Evolutionary conservation across 2,113 vertebrate genomes (phyloP).

Genomic region (Phyllostomus discolor): DNA sequence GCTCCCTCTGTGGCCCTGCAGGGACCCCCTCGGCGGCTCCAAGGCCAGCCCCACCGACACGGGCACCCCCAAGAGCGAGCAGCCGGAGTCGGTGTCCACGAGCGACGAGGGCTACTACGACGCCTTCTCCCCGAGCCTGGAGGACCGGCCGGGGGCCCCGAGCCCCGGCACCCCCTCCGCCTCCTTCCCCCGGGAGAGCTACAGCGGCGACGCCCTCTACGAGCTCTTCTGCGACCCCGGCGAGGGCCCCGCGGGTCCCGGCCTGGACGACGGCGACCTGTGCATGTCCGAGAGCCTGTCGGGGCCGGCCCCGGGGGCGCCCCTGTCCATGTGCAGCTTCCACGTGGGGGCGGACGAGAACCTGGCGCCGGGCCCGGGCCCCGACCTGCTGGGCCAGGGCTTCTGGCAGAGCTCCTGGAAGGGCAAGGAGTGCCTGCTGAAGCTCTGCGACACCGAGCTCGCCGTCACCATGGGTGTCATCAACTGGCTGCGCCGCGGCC

Average conservation of each 20-base stretch:
- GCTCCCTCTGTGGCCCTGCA: constrained; percentile 60
- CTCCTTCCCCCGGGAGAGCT: constrained; percentile 85
- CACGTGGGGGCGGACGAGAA: constrained; percentile 88
- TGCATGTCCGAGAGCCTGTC: constrained; percentile 82
- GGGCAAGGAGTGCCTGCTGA: constrained; percentile 89
- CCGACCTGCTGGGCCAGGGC: constrained; percentile 84
- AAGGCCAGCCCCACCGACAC: constrained; percentile 80
- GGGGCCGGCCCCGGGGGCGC: constrained; percentile 81
- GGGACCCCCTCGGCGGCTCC: constrained; percentile 72
- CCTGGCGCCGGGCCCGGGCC: constrained; percentile 80
- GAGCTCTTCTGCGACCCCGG: constrained; percentile 87
- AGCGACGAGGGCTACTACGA: constrained; percentile 92
- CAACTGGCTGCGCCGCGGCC: constrained; percentile 85
- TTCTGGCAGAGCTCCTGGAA: constrained; percentile 88
- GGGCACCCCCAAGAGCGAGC: constrained; percentile 85
- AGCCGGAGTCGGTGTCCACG: constrained; percentile 85
- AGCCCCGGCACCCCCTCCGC: constrained; percentile 68
- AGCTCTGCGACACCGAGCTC: constrained; percentile 89
- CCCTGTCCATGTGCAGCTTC: constrained; percentile 90
- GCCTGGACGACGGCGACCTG: constrained; percentile 79
- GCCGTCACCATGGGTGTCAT: constrained; percentile 89
- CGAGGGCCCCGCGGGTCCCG: constrained; percentile 75
- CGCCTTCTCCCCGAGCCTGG: constrained; percentile 84
- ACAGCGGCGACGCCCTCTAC: constrained; percentile 89
- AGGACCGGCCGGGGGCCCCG: constrained; percentile 78